These are phyloP conservation scores for Oceanodroma leucorhoa DNA, from an alignment of 2,797 vertebrate species.

Conservation along the genomic window DNA sequence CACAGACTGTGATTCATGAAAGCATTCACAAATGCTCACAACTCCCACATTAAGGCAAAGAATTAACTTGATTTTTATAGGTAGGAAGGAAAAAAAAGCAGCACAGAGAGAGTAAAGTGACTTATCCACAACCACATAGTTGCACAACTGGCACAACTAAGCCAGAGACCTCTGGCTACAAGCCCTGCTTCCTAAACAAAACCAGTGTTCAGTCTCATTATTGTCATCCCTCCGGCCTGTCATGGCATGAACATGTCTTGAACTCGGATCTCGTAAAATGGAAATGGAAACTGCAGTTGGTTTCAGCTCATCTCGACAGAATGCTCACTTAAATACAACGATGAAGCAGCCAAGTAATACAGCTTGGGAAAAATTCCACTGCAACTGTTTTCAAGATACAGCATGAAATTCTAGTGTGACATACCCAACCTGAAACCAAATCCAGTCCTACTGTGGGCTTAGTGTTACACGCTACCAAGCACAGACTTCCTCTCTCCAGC, in stretches of 20 bases:
- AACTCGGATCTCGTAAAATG: neutral
- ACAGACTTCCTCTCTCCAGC: neutral
- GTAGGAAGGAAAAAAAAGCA: neutral
- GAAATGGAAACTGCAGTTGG: neutral
- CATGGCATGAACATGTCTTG: neutral
- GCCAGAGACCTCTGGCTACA: neutral
- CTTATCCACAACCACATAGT: neutral
- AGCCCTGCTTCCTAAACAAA: neutral
- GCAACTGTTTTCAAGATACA: neutral
- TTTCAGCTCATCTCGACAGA: neutral
- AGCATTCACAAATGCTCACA: neutral
- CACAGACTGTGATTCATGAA: slow-evolving; percentile 32
- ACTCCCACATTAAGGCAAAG: neutral
- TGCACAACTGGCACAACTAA: neutral
- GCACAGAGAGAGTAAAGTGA: neutral
- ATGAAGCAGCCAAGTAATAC: neutral
- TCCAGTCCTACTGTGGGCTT: neutral
- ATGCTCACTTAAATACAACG: neutral
- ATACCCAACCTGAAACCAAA: neutral
- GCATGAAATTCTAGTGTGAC: neutral
- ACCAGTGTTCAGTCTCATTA: neutral
- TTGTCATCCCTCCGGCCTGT: neutral
- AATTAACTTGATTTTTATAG: slow-evolving; percentile 32
- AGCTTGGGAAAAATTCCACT: neutral
- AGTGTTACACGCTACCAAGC: neutral